phyloP scores from a whole-genome alignment of 2,888 invertebrate genomes.

The Sesamia inferens region DNA sequence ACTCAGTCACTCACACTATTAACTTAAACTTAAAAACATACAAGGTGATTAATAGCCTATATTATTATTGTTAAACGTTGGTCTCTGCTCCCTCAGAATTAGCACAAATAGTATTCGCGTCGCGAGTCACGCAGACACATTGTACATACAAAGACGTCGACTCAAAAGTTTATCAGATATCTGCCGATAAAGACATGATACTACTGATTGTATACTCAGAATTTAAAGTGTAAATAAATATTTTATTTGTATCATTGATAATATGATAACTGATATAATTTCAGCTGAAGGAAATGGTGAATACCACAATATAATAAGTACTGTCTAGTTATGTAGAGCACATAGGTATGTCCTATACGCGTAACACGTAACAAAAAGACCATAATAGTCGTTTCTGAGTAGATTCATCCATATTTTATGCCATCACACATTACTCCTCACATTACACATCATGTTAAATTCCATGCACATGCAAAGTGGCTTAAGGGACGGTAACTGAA shows the following conservation, averaged over 20 bases:
- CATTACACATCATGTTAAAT: slow-evolving; percentile 11
- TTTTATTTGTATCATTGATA: slow-evolving; percentile 45
- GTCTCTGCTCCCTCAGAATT: not conserved
- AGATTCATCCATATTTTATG: not conserved
- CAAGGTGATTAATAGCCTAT: slow-evolving; percentile 3
- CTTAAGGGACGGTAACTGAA: slow-evolving; percentile 4
- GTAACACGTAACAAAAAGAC: slow-evolving; percentile 6
- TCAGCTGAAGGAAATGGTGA: slow-evolving; percentile 38
- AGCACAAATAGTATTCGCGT: slow-evolving; percentile 14
- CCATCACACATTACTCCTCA: too few relatives aligned
- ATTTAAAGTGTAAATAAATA: slow-evolving; percentile 69
- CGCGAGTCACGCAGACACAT: slow-evolving; percentile 46
- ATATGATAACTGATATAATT: slow-evolving; percentile 41
- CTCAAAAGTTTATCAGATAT: slow-evolving; percentile 74
- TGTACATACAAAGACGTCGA: slow-evolving; percentile 77
- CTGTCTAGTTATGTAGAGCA: not conserved
- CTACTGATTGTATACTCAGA: slow-evolving; percentile 77
- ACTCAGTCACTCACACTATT: not conserved
- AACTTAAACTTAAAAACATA: slow-evolving; percentile 6
- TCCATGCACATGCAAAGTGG: slow-evolving; percentile 17
- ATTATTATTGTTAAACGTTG: slow-evolving; percentile 11
- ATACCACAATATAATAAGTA: not conserved
- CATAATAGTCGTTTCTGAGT: not conserved
- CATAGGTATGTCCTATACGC: not conserved
- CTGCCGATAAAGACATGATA: slow-evolving; percentile 75